phyloP scores from a whole-genome alignment of 2,113 vertebrate species.

The Hirundichthys speculiger region DNA sequence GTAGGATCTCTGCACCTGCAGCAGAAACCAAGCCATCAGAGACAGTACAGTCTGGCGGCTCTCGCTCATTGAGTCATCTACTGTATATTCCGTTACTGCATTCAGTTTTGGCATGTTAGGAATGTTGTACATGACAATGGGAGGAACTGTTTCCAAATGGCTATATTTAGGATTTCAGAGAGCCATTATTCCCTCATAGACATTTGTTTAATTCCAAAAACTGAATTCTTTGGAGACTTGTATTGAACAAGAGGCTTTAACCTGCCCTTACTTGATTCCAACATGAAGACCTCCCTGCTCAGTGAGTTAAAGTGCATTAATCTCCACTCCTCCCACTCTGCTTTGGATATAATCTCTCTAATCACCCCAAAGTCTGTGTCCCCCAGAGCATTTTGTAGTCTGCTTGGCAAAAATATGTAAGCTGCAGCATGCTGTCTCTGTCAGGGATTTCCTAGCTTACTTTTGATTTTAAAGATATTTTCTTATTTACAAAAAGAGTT shows the following conservation, averaged over 20 bases:
- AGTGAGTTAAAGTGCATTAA: conserved; percentile 29
- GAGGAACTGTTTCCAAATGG: conserved; percentile 25
- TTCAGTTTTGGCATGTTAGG: conserved; percentile 39
- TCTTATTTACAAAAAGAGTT: neutral
- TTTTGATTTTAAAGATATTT: neutral
- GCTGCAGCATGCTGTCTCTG: neutral
- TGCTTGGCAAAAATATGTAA: conserved; percentile 12
- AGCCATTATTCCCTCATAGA: conserved; percentile 18
- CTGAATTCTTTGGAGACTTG: neutral
- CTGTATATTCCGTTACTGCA: conserved; percentile 29
- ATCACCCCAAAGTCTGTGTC: conserved; percentile 44
- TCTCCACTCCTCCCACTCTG: conserved; percentile 40
- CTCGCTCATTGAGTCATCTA: conserved; percentile 13
- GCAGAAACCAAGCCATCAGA: conserved; percentile 10
- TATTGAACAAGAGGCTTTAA: neutral
- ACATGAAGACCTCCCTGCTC: conserved; percentile 10
- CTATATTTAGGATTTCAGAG: conserved; percentile 53
- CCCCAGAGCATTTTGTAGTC: conserved; percentile 2
- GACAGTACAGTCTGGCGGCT: conserved; percentile 6
- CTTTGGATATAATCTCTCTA: conserved; percentile 47
- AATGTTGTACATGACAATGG: conserved; percentile 53
- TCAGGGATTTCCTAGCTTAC: neutral
- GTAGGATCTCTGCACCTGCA: conserved; percentile 10
- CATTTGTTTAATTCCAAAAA: conserved; percentile 9
- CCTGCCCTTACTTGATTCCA: neutral